phyloP scores from a whole-genome alignment of 2,113 vertebrate genomes.

The Sprattus sprattus region DNA sequence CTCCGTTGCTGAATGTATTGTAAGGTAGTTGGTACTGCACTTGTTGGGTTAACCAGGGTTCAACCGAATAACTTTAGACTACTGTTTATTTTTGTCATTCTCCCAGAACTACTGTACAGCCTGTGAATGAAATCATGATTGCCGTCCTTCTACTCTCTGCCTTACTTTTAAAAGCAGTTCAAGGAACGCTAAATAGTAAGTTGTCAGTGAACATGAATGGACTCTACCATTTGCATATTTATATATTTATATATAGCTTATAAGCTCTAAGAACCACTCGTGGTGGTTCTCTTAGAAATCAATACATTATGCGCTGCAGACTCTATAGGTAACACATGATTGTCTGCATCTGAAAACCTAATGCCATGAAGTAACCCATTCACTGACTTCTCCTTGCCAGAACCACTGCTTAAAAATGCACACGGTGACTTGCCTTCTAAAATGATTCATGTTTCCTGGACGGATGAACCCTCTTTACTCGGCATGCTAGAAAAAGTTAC shows the following conservation, averaged over 20 bases:
- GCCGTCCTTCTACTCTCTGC: neutral
- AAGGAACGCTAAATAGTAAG: neutral
- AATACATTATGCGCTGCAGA: neutral
- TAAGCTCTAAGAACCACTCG: neutral
- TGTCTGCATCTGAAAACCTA: neutral
- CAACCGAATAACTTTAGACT: neutral
- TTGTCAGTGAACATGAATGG: neutral
- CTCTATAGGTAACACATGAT: neutral
- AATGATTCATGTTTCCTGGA: conserved; percentile 40
- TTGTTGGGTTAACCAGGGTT: too few species aligned
- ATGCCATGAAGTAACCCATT: neutral
- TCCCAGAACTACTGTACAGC: neutral
- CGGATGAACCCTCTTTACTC: conserved; percentile 18
- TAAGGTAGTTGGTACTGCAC: neutral
- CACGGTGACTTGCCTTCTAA: neutral
- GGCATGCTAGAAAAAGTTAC: neutral
- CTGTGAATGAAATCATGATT: neutral
- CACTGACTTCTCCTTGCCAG: neutral
- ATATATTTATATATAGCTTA: too few species aligned
- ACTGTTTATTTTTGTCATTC: neutral
- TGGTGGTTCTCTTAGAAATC: neutral
- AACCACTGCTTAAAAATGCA: neutral
- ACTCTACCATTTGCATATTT: neutral
- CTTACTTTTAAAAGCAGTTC: neutral
- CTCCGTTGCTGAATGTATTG: too few species aligned